Base-by-base conservation (phyloP, 2,797 vertebrate genomes). In the Rhabdophis nuchalis region DNA sequence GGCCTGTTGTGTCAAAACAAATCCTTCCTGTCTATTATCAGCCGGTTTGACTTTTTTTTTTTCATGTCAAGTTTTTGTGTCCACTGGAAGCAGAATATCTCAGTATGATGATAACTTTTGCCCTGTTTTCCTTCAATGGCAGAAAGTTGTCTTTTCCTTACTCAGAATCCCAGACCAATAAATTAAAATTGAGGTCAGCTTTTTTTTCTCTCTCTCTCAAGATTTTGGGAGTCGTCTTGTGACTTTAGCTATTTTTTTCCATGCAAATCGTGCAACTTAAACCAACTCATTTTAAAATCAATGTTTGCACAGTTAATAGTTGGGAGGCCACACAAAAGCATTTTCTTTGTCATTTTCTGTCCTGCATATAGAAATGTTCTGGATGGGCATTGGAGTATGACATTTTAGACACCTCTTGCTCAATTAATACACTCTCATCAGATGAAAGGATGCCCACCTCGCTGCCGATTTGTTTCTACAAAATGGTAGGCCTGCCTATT, bases 1-100 rank as follows among this genome's bases (percentile, higher is more conserved):
- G 93, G 89, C 93, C 97, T 97, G 96, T 97, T 97, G 97, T 98
- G 97, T 98, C 97, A 98, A 98, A 98, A 98, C 96, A 97, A 96
- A 98, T 98, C 97, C 97, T 98, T 99, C 98, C 98, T 98, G 97
- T 96, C 97, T 96, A 96, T 97, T 98, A 98, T 98, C 98, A 96
- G 95, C 91, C 92, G 64, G 88, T 93, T 96, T 97, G 98, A 97
- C 98, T 72, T 97, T 97, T 97, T 95, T 96, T 97, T 97, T 68
- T 68, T 32, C 97, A 96, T 97, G 97, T 97, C 97, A 98, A 97
- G 96, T 97, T 96, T 95, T 92, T 96, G 91, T 94, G 95, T 95
- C 96, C 93, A 92, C 92, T 96, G 94, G 94, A 96, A 97, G 96
- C 93, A 94, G 95, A 96, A 94, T 97, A 96, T 96, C 96, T 92